phyloP scores from a whole-genome alignment of 2,888 invertebrate species.

The Nomada ferruginata region DNA sequence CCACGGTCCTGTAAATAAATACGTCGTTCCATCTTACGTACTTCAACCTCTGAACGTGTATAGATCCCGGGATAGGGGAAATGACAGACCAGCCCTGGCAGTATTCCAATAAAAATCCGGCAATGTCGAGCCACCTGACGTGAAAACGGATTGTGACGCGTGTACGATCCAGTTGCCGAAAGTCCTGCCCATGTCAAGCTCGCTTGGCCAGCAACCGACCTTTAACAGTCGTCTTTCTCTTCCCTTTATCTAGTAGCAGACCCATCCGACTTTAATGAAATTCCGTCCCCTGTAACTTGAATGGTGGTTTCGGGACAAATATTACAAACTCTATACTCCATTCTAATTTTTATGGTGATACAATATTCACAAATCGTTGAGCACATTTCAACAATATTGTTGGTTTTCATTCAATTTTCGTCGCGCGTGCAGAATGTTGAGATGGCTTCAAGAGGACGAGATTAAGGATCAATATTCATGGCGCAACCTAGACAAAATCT shows the following conservation, averaged over 20 bases:
- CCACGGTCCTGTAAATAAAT: constrained; percentile 74
- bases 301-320: not conserved
- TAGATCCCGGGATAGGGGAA: constrained; percentile 29
- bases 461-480: not conserved
- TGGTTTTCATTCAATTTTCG: no score
- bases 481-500: not conserved
- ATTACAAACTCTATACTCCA: not conserved
- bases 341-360: no score
- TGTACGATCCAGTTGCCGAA: constrained; percentile 38
- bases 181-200: constrained; percentile 28
- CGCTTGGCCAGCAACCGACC: constrained; percentile 12
- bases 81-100: constrained; percentile 52
- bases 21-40: constrained; percentile 72
- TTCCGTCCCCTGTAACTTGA: not conserved
- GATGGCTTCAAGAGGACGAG: no score
- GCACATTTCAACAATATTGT: no score
- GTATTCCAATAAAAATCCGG: constrained; percentile 58
- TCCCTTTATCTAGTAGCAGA: not conserved
- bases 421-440: no score
- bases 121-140: constrained; percentile 48
- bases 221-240: constrained; percentile 2
- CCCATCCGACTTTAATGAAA: not conserved
- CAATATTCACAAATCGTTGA: not conserved
- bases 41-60: constrained; percentile 45
- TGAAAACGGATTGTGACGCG: constrained; percentile 55